These are phyloP conservation scores for Enteromius unitaeniatus DNA, from an alignment of 2,797 vertebrate species.

Conservation along the genomic window DNA sequence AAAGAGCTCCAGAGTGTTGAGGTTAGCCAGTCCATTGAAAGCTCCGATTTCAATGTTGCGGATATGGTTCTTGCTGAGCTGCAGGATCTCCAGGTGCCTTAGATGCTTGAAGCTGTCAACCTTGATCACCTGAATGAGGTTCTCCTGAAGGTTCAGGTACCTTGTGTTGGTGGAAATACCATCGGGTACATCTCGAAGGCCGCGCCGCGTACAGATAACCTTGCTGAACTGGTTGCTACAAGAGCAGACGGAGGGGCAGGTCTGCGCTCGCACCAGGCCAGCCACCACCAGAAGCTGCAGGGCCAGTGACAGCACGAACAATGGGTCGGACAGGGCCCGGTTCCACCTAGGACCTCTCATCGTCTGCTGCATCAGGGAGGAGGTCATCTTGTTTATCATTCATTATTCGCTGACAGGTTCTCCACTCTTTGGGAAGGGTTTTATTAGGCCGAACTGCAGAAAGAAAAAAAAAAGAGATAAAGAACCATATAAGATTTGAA, in stretches of 20 bases:
- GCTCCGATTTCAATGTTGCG: constrained; percentile 98
- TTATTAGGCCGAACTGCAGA: constrained; percentile 73
- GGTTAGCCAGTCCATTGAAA: constrained; percentile 98
- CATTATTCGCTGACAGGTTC: constrained; percentile 98
- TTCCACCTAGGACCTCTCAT: constrained; percentile 99
- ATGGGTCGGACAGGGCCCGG: constrained; percentile 99
- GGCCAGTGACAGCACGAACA: constrained; percentile 98
- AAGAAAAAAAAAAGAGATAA: constrained; percentile 65
- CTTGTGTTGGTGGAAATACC: constrained; percentile 98
- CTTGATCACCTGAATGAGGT: constrained; percentile 98
- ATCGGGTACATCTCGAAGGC: constrained; percentile 95
- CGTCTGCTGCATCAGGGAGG: constrained; percentile 99
- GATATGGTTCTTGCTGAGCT: constrained; percentile 98
- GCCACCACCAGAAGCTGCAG: constrained; percentile 98
- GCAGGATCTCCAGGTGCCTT: constrained; percentile 96
- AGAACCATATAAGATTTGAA: constrained; percentile 1
- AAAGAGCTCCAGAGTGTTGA: constrained; percentile 99
- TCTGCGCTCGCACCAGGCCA: constrained; percentile 96
- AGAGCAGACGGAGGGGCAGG: constrained; percentile 98
- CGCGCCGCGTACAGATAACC: constrained; percentile 97
- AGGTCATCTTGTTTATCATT: constrained; percentile 99
- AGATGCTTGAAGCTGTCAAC: constrained; percentile 99
- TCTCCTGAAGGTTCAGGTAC: constrained; percentile 98
- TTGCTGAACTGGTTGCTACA: constrained; percentile 99
- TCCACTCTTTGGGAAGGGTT: constrained; percentile 82